Base-by-base conservation (phyloP, 2,113 vertebrate genomes). In the Oostethus manadensis region DNA sequence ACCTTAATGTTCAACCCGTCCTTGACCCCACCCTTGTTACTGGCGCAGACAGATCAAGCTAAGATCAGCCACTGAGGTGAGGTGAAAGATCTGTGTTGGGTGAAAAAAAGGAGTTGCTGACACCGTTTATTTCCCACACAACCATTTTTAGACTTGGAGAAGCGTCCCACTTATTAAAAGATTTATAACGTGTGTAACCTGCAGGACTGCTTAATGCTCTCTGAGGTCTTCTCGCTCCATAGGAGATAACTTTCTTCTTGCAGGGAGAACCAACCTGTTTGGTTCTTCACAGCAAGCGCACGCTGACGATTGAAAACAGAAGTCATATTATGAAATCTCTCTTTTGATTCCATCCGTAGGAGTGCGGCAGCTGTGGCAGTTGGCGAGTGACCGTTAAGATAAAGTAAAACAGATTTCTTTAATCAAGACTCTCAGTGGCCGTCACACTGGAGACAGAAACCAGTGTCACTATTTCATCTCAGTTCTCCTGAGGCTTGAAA, bases 381-480 rank as follows among this genome's bases (percentile, higher is more conserved):
- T 3, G 3, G 56, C 62, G 16, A 21, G 6, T 71, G 65, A 76
- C 66, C 65, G 59, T 63, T 60, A 21, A 57, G 40, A 65, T 80
- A 74, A 84, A 83, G 55, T 15, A 29, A 81, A 79, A 75, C 76
- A 81, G 68, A 71, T 81, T 83, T 83, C 43, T 66, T 60, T 26
- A 46, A 49, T 59, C 73, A 69, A n/a, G 2, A 70, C 62, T 65
- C 50, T 68, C 45, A 70, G 48, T 67, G 56, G 51, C 60, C 6
- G 35, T 38, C 16, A 35, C 51, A 51, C 20, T 38, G 64, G 71
- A 45, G 67, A 59, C 44, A 60, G 70, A 74, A 47, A 71, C 43
- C 58, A 59, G 61, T 18, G n/a, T 62, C 53, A 49, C 54, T 56
- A 17, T 8, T n/a, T 65, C 59, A 77, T 80, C 65, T 67, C 38